These are phyloP conservation scores for Pygocentrus nattereri DNA, from an alignment of 2,797 vertebrate species.

Conservation along the genomic window DNA sequence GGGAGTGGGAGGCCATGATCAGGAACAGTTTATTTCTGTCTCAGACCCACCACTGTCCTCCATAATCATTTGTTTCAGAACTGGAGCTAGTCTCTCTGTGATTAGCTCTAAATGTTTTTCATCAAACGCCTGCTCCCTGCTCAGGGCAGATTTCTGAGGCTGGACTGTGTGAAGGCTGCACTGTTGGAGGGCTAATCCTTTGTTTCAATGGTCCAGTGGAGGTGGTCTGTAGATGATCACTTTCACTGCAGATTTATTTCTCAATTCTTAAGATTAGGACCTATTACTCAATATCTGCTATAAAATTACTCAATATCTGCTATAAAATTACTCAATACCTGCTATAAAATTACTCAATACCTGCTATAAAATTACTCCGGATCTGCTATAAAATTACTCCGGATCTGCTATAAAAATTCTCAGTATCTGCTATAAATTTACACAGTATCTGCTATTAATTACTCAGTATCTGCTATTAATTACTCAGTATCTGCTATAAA, in stretches of 20 bases:
- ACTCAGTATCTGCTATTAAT: neutral
- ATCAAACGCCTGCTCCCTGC: neutral
- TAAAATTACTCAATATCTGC: neutral
- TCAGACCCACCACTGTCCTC: conserved; percentile 1
- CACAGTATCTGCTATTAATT: neutral
- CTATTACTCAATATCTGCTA: too few relatives aligned
- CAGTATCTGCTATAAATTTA: neutral
- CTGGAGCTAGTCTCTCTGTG: neutral
- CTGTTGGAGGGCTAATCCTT: too few relatives aligned
- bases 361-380: too few relatives aligned
- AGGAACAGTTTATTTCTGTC: neutral
- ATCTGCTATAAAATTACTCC: too few relatives aligned
- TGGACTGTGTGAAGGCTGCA: neutral
- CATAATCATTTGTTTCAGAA: neutral
- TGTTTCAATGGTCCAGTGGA: too few relatives aligned
- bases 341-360: too few relatives aligned
- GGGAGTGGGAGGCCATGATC: conserved; percentile 3
- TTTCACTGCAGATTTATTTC: too few relatives aligned
- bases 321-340: neutral
- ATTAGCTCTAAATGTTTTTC: neutral
- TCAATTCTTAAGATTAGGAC: too few relatives aligned
- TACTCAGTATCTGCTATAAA: neutral
- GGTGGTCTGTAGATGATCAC: too few relatives aligned
- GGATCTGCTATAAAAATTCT: neutral
- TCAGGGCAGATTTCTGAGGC: neutral